A percentile compares a stretch with the other conserved stretches of the same genome.
phyloP scores from a whole-genome alignment of 2,113 vertebrate species.

The Cinclus mexicanus region DNA sequence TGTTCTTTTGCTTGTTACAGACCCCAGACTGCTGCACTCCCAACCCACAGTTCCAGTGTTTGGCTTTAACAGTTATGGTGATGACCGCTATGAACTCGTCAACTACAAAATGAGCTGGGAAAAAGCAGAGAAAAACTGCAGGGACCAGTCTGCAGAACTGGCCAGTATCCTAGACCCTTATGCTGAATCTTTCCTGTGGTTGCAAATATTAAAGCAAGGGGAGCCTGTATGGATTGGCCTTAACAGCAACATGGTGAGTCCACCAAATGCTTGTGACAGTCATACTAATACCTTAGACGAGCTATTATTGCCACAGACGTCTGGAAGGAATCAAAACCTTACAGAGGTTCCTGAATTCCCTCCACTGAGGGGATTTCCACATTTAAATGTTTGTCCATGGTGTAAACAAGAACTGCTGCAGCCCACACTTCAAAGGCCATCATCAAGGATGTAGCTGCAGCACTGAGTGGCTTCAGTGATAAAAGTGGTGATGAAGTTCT shows the following conservation, averaged over 20 bases:
- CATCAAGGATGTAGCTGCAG: not conserved
- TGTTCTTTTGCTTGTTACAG: slow-evolving; percentile 37
- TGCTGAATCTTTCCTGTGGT: slow-evolving; percentile 70
- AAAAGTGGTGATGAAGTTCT: not conserved
- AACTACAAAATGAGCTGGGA: slow-evolving; percentile 85
- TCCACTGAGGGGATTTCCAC: not conserved
- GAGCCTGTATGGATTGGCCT: slow-evolving; percentile 87
- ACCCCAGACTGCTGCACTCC: slow-evolving; percentile 68
- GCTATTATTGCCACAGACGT: rapidly evolving
- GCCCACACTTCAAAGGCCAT: not conserved
- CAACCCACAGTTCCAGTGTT: slow-evolving; percentile 56
- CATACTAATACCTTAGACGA: too few relatives aligned
- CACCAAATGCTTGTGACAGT: not conserved
- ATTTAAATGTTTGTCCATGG: not conserved
- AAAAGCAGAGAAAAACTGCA: slow-evolving; percentile 84
- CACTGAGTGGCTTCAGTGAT: not conserved
- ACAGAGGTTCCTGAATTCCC: not conserved
- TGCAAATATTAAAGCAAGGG: slow-evolving; percentile 69
- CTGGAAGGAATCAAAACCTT: not conserved
- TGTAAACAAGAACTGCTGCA: not conserved
- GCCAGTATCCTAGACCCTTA: slow-evolving; percentile 79
- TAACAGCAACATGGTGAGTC: slow-evolving; percentile 81
- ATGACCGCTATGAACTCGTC: slow-evolving; percentile 80
- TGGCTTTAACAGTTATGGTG: slow-evolving; percentile 72
- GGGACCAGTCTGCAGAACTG: slow-evolving; percentile 82